Evolutionary conservation across 1,140 invertebrate species (phyloP).

Genomic region (Tetragonula clypearis): DNA sequence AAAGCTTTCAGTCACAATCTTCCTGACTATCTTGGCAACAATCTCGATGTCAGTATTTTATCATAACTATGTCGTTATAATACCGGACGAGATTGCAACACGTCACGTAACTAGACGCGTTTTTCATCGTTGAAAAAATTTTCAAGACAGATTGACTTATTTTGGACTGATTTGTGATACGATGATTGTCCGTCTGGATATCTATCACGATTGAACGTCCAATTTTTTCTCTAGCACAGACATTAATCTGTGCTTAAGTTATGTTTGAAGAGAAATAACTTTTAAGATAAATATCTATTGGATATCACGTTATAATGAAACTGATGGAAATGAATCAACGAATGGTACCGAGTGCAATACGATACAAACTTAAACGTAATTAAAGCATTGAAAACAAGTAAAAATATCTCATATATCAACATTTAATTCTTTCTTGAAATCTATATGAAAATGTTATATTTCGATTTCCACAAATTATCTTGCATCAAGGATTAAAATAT

Average conservation of each 20-base stretch:
- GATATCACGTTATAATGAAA: not conserved
- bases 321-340: not conserved
- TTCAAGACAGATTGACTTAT: constrained; percentile 44
- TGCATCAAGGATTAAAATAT: not conserved
- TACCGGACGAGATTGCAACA: constrained; percentile 1
- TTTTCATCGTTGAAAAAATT: constrained; percentile 6
- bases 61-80: not conserved
- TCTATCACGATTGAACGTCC: not conserved
- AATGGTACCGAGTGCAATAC: not conserved
- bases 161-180: constrained; percentile 35
- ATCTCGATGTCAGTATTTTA: constrained; percentile 29
- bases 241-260: not conserved
- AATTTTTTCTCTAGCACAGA: constrained; percentile 25
- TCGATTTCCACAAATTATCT: too few species aligned
- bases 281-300: not conserved
- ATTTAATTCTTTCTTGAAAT: not conserved
- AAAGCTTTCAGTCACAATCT: constrained; percentile 19
- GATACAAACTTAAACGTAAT: not conserved
- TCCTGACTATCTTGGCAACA: constrained; percentile 39
- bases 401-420: not conserved
- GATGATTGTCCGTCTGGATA: constrained; percentile 6
- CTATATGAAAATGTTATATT: not conserved
- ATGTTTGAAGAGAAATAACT: not conserved
- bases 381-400: not conserved
- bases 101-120: not conserved